phyloP scores from a whole-genome alignment of 2,113 vertebrate species.

The Caranx melampygus region DNA sequence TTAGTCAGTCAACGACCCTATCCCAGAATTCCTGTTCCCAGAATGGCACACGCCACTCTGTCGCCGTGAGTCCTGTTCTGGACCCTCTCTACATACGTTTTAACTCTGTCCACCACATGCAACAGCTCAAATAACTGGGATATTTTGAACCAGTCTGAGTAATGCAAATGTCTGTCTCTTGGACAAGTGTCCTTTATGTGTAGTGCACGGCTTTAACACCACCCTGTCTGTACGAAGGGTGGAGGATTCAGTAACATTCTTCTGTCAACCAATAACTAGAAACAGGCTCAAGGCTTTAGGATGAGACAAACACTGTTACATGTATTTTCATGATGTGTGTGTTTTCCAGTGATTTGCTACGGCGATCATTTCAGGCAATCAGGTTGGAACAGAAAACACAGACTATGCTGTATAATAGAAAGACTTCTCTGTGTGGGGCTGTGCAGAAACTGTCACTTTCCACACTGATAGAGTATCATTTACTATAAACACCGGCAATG shows the following conservation, averaged over 20 bases:
- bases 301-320: not conserved
- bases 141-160: constrained; percentile 77
- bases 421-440: not conserved
- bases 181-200: constrained; percentile 52
- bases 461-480: not conserved
- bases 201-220: not conserved
- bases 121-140: constrained; percentile 79
- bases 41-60: constrained; percentile 81
- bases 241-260: not conserved
- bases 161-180: constrained; percentile 53
- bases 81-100: constrained; percentile 68
- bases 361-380: not conserved
- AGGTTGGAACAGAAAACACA: not conserved
- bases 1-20: constrained; percentile 50
- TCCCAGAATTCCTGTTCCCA: constrained; percentile 76
- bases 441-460: not conserved
- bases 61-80: constrained; percentile 70
- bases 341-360: no score
- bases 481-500: not conserved
- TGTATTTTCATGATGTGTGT: not conserved
- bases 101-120: constrained; percentile 72
- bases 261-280: not conserved
- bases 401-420: not conserved
- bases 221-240: not conserved
- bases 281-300: not conserved